A percentile compares a stretch with the other conserved stretches of the same genome.
Conservation (phyloP, 2,113 vertebrate species). For the Rutilus rutilus region DNA sequence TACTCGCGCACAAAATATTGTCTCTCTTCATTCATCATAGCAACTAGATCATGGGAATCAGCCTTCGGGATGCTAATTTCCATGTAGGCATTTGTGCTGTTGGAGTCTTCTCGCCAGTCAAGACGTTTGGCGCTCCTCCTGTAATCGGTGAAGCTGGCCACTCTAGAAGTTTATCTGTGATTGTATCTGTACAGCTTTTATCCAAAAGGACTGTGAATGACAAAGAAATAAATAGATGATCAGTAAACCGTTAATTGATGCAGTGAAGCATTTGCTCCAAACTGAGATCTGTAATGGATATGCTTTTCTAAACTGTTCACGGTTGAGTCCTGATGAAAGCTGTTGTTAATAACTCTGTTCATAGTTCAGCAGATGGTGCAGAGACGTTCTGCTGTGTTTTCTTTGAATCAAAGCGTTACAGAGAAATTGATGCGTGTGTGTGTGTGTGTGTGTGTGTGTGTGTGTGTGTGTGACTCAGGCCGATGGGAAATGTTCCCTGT, state of each 20-base stretch:
- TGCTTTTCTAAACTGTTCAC: not conserved
- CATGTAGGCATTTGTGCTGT: not conserved
- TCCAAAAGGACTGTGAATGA: not conserved
- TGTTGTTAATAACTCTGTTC: conserved; percentile 33
- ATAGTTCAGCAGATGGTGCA: conserved; percentile 19
- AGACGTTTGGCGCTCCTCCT: not conserved
- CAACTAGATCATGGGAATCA: not conserved
- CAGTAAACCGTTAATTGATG: not conserved
- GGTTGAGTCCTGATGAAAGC: conserved; percentile 31
- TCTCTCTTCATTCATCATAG: not conserved
- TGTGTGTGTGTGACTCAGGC: conserved; percentile 6
- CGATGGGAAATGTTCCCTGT: conserved; percentile 33
- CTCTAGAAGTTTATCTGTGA: not conserved
- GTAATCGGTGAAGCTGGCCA: not conserved
- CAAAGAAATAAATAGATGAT: not conserved
- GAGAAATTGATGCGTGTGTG: not conserved
- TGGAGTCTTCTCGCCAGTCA: not conserved
- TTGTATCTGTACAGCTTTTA: too few relatives aligned
- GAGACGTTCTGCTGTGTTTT: conserved; percentile 21
- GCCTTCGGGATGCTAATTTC: not conserved
- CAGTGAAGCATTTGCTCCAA: not conserved
- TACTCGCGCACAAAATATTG: not conserved
- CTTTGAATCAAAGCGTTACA: conserved; percentile 13
- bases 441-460: conserved; percentile 4
- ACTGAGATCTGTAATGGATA: conserved; percentile 22